Evolutionary conservation across 2,113 vertebrate genomes (phyloP).

Genomic region (Taxidea taxus): DNA sequence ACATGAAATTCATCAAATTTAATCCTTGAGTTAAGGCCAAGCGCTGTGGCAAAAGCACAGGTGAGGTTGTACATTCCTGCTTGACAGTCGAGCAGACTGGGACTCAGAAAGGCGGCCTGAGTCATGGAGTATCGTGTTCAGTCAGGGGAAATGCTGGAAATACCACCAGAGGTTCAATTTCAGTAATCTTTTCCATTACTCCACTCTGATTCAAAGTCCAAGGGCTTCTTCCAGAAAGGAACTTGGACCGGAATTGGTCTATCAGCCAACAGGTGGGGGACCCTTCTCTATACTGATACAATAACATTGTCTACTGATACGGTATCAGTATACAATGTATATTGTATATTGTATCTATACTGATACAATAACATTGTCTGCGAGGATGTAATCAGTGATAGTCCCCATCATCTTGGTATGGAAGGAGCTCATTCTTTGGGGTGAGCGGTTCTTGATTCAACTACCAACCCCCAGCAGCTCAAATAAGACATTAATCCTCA

Average conservation of each 20-base stretch:
- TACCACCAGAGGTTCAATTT: neutral
- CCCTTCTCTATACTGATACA: neutral
- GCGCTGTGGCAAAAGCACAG: neutral
- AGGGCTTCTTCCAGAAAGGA: neutral
- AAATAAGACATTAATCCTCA: neutral
- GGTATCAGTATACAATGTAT: no score
- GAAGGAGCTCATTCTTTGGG: neutral
- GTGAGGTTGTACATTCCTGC: neutral
- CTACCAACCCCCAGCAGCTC: neutral
- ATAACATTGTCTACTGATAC: neutral
- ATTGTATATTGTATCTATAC: no score
- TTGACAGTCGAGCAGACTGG: neutral
- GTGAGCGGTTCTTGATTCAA: neutral
- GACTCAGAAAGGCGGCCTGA: neutral
- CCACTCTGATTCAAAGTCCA: neutral
- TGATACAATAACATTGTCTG: neutral
- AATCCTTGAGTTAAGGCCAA: neutral
- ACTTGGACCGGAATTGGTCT: neutral
- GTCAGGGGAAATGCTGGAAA: neutral
- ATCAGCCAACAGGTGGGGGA: neutral
- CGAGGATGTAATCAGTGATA: neutral
- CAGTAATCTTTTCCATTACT: neutral
- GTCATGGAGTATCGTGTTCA: neutral
- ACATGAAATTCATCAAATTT: neutral
- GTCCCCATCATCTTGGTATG: rapidly evolving